Percentiles rank a stretch among this genome's conserved stretches.
These are phyloP conservation scores for Electrona antarctica DNA, from an alignment of 2,113 vertebrate genomes.

Conservation along the genomic window DNA sequence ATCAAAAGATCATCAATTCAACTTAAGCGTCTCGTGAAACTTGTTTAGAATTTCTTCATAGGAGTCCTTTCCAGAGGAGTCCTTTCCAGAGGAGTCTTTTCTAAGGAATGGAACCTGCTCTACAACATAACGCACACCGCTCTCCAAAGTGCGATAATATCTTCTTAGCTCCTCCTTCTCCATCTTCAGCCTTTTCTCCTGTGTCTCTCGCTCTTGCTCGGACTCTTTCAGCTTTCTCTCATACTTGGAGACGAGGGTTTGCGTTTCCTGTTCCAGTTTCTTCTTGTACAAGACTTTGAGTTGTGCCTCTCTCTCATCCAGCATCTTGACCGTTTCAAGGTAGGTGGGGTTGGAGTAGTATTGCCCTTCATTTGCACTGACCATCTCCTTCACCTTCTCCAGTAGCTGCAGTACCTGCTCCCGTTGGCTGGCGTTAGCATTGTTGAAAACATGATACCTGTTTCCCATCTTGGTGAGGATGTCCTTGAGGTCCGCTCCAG, in stretches of 20 bases:
- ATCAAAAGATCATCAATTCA: too few species aligned
- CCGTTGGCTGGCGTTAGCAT: not conserved
- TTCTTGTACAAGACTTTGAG: not conserved
- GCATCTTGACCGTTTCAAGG: not conserved
- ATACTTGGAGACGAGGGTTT: slow-evolving; percentile 8
- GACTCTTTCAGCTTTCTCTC: not conserved
- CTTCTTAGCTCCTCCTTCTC: slow-evolving; percentile 19
- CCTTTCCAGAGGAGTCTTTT: rapidly evolving
- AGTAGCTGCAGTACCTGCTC: slow-evolving; percentile 42
- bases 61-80: too few species aligned
- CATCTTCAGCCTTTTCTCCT: not conserved
- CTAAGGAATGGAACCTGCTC: slow-evolving; percentile 5
- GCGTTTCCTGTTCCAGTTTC: slow-evolving; percentile 2
- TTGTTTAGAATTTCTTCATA: not conserved
- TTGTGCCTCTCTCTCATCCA: slow-evolving; percentile 12
- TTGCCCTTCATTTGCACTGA: slow-evolving; percentile 9
- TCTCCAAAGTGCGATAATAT: not conserved
- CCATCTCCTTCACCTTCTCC: slow-evolving; percentile 45
- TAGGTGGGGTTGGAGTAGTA: slow-evolving; percentile 45
- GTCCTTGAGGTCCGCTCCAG: slow-evolving; percentile 1
- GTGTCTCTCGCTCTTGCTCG: not conserved
- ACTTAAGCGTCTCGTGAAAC: slow-evolving; percentile 1
- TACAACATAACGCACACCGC: not conserved
- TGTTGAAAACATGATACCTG: slow-evolving; percentile 40
- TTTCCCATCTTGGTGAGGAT: slow-evolving; percentile 25